A percentile compares a stretch with the other conserved stretches of the same genome.
These are phyloP conservation scores for Thermophis baileyi DNA, from an alignment of 2,113 vertebrate species.

Conservation along the genomic window DNA sequence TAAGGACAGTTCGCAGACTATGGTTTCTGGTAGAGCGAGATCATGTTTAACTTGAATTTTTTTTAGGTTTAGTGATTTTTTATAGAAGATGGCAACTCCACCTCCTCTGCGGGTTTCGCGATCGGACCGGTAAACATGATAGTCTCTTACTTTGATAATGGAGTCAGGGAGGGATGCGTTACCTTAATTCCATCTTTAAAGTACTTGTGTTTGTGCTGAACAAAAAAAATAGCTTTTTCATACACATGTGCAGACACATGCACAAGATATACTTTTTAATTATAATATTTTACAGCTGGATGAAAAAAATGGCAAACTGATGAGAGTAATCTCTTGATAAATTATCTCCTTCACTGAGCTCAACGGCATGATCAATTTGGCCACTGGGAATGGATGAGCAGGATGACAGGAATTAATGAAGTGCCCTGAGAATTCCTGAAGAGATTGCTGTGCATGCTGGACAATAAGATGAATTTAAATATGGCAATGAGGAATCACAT, in stretches of 20 bases:
- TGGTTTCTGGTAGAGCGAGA: too few species aligned
- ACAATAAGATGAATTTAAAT: conserved; percentile 50
- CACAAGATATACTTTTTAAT: conserved; percentile 7
- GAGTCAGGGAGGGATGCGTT: too few species aligned
- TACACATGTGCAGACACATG: too few species aligned
- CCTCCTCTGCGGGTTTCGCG: too few species aligned
- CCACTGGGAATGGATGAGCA: not conserved
- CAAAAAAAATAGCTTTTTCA: conserved; percentile 27
- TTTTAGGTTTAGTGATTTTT: too few species aligned
- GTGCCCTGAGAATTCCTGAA: conserved; percentile 22
- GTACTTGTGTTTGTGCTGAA: conserved; percentile 32
- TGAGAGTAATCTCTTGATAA: conserved; percentile 21
- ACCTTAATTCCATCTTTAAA: conserved; percentile 46
- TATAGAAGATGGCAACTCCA: too few species aligned
- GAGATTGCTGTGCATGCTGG: conserved; percentile 14
- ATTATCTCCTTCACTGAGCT: conserved; percentile 25
- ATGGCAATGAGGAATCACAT: conserved; percentile 17
- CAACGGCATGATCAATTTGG: conserved; percentile 34
- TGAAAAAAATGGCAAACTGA: conserved; percentile 30
- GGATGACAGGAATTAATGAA: conserved; percentile 41
- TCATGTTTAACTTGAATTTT: too few species aligned
- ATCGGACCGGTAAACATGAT: too few species aligned
- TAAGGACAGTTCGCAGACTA: too few species aligned
- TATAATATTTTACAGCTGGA: not conserved
- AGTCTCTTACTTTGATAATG: too few species aligned